Conservation (phyloP, 2,888 invertebrate species). For the Andricus curvator region DNA sequence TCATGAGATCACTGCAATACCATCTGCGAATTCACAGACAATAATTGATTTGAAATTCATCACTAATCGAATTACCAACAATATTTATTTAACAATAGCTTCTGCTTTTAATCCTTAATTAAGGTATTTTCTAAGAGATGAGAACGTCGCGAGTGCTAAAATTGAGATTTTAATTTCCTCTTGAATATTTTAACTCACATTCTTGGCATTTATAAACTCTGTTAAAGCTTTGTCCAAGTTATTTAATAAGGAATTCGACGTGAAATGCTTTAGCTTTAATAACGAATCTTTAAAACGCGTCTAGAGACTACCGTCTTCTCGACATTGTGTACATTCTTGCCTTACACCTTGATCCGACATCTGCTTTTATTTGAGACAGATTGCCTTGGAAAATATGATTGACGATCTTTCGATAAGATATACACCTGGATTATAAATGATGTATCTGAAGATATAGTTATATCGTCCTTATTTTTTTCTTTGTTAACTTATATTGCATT, state of each 20-base stretch:
- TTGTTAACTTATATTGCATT: background rate
- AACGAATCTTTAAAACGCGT: background rate
- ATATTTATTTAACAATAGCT: background rate
- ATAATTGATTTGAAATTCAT: background rate
- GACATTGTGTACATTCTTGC: background rate
- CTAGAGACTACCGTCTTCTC: background rate
- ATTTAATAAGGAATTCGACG: background rate
- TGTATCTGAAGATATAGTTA: background rate
- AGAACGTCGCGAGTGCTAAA: background rate
- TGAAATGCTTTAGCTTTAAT: background rate
- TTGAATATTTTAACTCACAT: background rate
- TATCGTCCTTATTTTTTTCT: background rate
- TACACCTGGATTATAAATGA: constrained; percentile 7
- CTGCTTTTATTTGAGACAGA: background rate
- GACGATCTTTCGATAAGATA: constrained; percentile 2
- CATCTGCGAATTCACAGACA: background rate
- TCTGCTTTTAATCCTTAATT: background rate
- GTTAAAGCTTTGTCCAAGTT: background rate
- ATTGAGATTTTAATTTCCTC: background rate
- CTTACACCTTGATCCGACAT: background rate
- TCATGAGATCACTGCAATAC: background rate
- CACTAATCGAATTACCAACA: background rate
- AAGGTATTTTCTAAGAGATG: background rate
- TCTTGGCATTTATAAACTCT: background rate
- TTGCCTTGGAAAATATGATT: background rate